A percentile compares a stretch with the other conserved stretches of the same genome.
Conservation (phyloP, 1,140 invertebrate genomes). For the Aphelenchoides fujianensis region DNA sequence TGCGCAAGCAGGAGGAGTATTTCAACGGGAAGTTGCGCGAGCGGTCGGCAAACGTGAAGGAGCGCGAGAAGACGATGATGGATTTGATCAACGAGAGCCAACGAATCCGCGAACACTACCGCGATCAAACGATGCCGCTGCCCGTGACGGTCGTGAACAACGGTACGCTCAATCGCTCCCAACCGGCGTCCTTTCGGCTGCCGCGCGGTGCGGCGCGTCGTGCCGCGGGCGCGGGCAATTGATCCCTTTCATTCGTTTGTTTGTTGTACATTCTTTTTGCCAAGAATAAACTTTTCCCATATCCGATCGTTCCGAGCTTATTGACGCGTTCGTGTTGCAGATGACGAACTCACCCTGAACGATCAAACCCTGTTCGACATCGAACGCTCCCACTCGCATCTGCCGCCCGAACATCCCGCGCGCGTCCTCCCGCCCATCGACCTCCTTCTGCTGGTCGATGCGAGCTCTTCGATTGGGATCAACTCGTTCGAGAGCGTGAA, state of each 20-base stretch:
- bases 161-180: slow-evolving; percentile 17
- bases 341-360: slow-evolving; percentile 10
- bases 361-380: slow-evolving; percentile 8
- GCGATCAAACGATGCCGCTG: slow-evolving; percentile 22
- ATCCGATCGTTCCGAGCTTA: no score
- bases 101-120: slow-evolving; percentile 27
- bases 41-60: slow-evolving; percentile 19
- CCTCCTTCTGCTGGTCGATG: slow-evolving; percentile 11
- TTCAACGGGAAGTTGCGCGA: slow-evolving; percentile 26
- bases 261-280: no score
- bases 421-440: slow-evolving; percentile 46
- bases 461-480: slow-evolving; percentile 41
- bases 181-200: slow-evolving; percentile 1
- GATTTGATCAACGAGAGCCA: slow-evolving; percentile 39
- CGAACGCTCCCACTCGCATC: slow-evolving; percentile 22
- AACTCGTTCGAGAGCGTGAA: slow-evolving; percentile 29
- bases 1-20: slow-evolving; percentile 30
- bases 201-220: background rate
- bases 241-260: no score
- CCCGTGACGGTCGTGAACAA: slow-evolving; percentile 17
- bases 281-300: no score
- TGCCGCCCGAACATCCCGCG: slow-evolving; percentile 50
- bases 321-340: slow-evolving; percentile 18
- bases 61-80: slow-evolving; percentile 34
- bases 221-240: no score